Evolutionary conservation across 2,113 vertebrate genomes (phyloP), one percentile per base, ranked within the genome.

Genomic region (Ceyx margarethae): DNA sequence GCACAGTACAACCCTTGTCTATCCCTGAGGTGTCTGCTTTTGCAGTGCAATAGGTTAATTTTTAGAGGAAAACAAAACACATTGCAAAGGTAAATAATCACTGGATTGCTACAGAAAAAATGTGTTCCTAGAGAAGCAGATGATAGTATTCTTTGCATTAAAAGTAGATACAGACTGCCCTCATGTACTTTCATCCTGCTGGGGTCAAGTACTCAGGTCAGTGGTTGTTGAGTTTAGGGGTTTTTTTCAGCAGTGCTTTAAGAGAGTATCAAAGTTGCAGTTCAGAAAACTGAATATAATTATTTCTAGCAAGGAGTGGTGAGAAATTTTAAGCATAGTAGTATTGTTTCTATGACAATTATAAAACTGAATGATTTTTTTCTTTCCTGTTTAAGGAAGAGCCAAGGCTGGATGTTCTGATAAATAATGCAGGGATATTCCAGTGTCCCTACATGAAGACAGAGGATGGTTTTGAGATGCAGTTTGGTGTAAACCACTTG

Each of bases 381-480:
- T 88, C 82, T 93, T 93, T 97, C 40, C 61, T 81, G 9, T 94
- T 85, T 93, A 66, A 99, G 98, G 98, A 99, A 95, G 99, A 99
- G 77, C 96, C 98, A 12, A 97, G 97, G 89, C 95, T 99, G 62
- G 98, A 99, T 61, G 98, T 99, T 68, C 97, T 99, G 54, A 97
- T 99, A 95, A 99, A 99, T 94, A 99, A 99, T 0, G 99, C 99
- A 2, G 99, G 99, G 29, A 20, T 99, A 94, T 99, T 98, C 97
- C 99, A 99, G 95, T 99, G 99, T 93, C 99, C 99, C 0, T 99
- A 99, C 89, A 97, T 96, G 84, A 99, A 98, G 97, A 99, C 99
- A 0, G 99, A 99, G 92, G 99, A 99, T 37, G 99, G 98, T 12
- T 99, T 99, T 95, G 98, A 99, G 96, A 98, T 99, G 98, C 99